Evolutionary conservation across 2,888 invertebrate species (phyloP).

Genomic region (Miltochrista miniata): DNA sequence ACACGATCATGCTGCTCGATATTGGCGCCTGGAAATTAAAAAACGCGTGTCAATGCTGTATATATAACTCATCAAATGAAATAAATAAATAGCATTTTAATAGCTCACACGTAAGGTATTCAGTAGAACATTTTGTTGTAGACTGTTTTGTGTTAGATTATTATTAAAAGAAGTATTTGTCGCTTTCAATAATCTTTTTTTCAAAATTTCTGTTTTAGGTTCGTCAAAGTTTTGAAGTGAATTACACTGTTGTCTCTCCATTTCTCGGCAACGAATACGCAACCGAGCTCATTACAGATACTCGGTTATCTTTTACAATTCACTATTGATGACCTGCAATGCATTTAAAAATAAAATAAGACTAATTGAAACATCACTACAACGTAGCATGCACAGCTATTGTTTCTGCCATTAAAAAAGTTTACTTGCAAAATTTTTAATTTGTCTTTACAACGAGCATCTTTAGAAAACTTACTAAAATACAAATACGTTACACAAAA

Average conservation of each 20-base stretch:
- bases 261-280: conserved; percentile 66
- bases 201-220: conserved; percentile 78
- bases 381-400: conserved; percentile 42
- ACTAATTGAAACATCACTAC: conserved; percentile 59
- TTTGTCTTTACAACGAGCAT: conserved; percentile 13
- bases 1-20: conserved; percentile 79
- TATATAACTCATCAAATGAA: conserved; percentile 31
- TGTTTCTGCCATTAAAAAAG: conserved; percentile 40
- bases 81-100: conserved; percentile 28
- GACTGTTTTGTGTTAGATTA: conserved; percentile 60
- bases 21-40: conserved; percentile 74
- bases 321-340: conserved; percentile 72
- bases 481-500: conserved; percentile 48
- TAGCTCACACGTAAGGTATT: conserved; percentile 77
- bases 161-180: conserved; percentile 55
- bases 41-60: conserved; percentile 56
- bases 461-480: conserved; percentile 20
- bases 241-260: conserved; percentile 79
- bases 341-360: conserved; percentile 74
- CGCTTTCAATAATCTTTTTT: conserved; percentile 79
- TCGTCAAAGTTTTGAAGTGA: conserved; percentile 82
- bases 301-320: conserved; percentile 67
- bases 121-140: conserved; percentile 75
- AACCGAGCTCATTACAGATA: conserved; percentile 69
- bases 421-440: conserved; percentile 24